Evolutionary conservation across 2,113 vertebrate genomes (phyloP).

Genomic region (Anser brachyrhynchus): DNA sequence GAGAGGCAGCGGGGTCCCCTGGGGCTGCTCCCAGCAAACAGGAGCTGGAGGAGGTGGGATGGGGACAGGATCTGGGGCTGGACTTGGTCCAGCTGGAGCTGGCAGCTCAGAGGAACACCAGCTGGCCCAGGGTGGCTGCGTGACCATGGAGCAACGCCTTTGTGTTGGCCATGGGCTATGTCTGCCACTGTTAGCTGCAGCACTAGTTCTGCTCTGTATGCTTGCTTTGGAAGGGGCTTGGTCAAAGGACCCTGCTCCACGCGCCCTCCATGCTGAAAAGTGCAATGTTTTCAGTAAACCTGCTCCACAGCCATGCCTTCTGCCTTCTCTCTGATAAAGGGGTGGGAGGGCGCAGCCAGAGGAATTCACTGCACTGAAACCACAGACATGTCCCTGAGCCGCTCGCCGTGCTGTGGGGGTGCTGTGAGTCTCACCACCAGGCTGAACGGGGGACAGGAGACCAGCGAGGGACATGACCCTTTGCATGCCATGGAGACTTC

Average conservation of each 20-base stretch:
- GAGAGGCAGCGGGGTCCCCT: not conserved
- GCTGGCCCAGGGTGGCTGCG: rapidly evolving
- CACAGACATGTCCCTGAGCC: not conserved
- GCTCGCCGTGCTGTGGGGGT: not conserved
- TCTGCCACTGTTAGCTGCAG: not conserved
- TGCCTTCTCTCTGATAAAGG: not conserved
- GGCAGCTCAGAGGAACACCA: rapidly evolving
- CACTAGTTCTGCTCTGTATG: not conserved
- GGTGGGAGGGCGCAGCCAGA: not conserved
- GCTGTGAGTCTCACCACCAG: not conserved
- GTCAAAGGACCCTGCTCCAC: not conserved
- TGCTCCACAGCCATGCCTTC: not conserved
- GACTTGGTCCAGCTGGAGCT: not conserved
- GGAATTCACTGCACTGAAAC: not conserved
- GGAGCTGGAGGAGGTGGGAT: not conserved
- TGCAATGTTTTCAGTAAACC: not conserved
- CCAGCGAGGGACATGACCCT: not conserved
- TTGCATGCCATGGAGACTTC: rapidly evolving
- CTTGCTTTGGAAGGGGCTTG: not conserved
- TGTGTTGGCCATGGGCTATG: rapidly evolving
- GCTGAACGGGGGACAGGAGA: not conserved
- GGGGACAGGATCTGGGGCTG: not conserved
- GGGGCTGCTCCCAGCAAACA: not conserved
- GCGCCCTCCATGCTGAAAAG: rapidly evolving
- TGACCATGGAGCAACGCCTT: rapidly evolving